These are phyloP conservation scores for Epinotia demarniana DNA, from an alignment of 2,888 invertebrate species.

Conservation along the genomic window DNA sequence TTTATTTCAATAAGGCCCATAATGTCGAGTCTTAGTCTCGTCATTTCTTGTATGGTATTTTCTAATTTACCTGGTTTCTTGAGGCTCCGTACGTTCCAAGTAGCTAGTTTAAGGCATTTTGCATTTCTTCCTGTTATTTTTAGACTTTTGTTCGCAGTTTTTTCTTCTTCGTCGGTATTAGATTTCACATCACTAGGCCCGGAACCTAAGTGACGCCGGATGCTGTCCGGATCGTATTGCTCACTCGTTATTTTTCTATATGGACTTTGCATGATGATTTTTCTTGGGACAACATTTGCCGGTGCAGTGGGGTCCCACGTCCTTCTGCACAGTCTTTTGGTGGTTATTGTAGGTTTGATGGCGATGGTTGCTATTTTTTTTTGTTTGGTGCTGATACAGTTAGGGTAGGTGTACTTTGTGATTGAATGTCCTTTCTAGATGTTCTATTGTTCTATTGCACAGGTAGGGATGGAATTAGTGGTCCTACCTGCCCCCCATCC, in stretches of 20 bases:
- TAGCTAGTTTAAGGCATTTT: neutral
- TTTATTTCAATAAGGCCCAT: neutral
- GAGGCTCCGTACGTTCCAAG: neutral
- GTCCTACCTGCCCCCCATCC: neutral
- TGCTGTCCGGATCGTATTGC: constrained; percentile 2
- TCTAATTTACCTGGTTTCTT: neutral
- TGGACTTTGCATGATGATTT: neutral
- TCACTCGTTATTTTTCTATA: neutral
- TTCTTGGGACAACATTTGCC: neutral
- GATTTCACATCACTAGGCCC: neutral
- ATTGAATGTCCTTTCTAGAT: neutral
- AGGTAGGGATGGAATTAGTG: neutral
- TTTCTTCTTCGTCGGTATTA: neutral
- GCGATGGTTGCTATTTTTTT: neutral
- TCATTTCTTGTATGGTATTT: constrained; percentile 3
- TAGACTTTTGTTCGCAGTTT: neutral
- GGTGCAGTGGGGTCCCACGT: neutral
- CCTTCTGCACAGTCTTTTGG: neutral
- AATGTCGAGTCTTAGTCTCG: neutral
- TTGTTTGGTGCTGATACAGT: neutral
- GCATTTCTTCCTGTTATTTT: neutral
- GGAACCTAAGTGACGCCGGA: constrained; percentile 2
- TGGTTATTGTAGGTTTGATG: neutral
- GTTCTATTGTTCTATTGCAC: neutral
- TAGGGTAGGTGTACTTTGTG: neutral